A percentile compares a stretch with the other conserved stretches of the same genome.
These are phyloP conservation scores for Apis florea DNA, from an alignment of 1,140 invertebrate genomes.

Conservation along the genomic window DNA sequence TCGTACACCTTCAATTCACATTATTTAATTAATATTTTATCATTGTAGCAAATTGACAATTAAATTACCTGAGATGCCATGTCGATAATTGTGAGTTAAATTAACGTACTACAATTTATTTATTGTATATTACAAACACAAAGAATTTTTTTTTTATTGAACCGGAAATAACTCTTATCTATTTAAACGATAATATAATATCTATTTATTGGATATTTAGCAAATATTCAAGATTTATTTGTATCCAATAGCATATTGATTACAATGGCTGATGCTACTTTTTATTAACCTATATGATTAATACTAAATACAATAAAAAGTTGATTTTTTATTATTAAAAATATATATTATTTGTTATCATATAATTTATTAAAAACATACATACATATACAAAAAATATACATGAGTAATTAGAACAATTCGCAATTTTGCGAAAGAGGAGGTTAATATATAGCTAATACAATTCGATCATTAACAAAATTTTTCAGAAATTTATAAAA, in stretches of 20 bases:
- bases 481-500: background rate
- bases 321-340: background rate
- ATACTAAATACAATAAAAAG: background rate
- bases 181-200: constrained; percentile 6
- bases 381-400: background rate
- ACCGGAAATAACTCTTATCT: constrained; percentile 34
- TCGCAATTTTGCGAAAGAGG: background rate
- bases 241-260: background rate
- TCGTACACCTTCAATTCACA: constrained; percentile 84
- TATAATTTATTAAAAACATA: background rate
- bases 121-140: background rate
- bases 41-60: background rate
- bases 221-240: background rate
- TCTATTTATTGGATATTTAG: background rate
- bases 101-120: constrained; percentile 27
- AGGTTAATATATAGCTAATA: background rate
- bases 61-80: constrained; percentile 66
- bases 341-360: background rate
- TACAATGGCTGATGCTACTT: background rate
- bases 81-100: background rate
- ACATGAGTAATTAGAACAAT: background rate
- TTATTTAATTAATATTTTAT: constrained; percentile 6
- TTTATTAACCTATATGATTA: background rate
- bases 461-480: background rate
- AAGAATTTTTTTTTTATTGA: background rate